A percentile compares a stretch with the other conserved stretches of the same genome.
These are phyloP conservation scores for Nasonia oneida DNA, from an alignment of 2,888 invertebrate species.

Conservation along the genomic window DNA sequence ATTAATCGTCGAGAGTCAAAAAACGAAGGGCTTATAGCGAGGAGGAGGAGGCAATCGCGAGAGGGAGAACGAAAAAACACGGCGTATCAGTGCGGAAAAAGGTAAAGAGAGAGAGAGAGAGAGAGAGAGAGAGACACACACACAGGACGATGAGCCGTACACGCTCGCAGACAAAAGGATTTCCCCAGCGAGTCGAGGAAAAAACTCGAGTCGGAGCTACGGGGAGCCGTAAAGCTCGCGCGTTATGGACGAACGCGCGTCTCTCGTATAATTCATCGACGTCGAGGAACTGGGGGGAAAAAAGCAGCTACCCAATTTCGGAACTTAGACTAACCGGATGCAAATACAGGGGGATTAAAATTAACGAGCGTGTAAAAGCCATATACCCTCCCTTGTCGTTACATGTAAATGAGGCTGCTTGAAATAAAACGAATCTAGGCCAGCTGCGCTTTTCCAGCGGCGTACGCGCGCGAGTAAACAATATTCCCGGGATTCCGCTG, in stretches of 20 bases:
- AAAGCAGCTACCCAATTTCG: not conserved
- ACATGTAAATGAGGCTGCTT: conserved; percentile 2
- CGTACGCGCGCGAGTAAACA: not conserved
- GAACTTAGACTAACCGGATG: not conserved
- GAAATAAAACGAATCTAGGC: conserved; percentile 18
- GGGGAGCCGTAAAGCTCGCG: not conserved
- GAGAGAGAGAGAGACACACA: not conserved
- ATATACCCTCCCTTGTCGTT: not conserved
- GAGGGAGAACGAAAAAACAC: not conserved
- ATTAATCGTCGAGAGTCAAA: not conserved
- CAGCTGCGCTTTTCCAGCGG: not conserved
- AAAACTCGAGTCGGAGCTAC: not conserved
- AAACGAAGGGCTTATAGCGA: not conserved
- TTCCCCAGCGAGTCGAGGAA: not conserved
- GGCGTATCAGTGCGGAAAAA: not conserved
- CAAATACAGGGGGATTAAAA: not conserved
- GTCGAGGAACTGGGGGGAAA: not conserved
- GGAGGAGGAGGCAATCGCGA: not conserved
- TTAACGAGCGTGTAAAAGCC: conserved; percentile 2
- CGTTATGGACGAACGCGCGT: not conserved
- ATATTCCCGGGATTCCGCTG: conserved; percentile 3
- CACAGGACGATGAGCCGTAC: not conserved
- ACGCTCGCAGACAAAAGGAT: not conserved
- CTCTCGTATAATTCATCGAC: not conserved
- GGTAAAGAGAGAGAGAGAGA: not conserved